These are phyloP conservation scores for Teleogryllus oceanicus DNA, from an alignment of 2,888 invertebrate species.

Conservation along the genomic window DNA sequence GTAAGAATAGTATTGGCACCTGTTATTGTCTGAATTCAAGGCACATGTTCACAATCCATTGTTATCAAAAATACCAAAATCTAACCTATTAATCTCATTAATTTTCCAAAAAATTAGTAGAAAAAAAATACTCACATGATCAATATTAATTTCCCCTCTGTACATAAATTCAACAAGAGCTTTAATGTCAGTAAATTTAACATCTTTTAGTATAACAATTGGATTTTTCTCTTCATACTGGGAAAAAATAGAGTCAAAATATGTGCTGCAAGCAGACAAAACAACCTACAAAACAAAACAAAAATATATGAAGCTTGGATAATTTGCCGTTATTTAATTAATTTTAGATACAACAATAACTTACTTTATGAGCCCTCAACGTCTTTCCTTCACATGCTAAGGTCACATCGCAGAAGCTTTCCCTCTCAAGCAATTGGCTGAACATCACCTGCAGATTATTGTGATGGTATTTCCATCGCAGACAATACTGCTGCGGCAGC, in stretches of 20 bases:
- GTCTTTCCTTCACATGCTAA: conserved; percentile 80
- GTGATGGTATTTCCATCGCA: conserved; percentile 91
- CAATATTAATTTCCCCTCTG: conserved; percentile 91
- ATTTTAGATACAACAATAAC: conserved; percentile 20
- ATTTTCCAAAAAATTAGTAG: conserved; percentile 41
- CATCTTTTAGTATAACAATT: conserved; percentile 83
- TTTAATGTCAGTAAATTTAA: conserved; percentile 83
- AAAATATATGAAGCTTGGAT: background rate
- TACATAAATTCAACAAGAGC: conserved; percentile 93
- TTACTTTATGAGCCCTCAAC: conserved; percentile 68
- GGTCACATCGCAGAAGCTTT: conserved; percentile 87
- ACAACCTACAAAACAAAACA: conserved; percentile 62
- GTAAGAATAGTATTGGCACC: background rate
- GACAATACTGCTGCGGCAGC: conserved; percentile 86
- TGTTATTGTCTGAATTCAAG: background rate
- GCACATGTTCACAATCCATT: background rate
- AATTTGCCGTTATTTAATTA: background rate
- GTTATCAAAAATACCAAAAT: background rate
- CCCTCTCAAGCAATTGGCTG: conserved; percentile 78
- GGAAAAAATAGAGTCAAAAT: conserved; percentile 82
- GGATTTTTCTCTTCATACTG: conserved; percentile 77
- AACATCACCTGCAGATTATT: conserved; percentile 87
- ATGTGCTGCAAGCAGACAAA: conserved; percentile 86
- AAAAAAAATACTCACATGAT: conserved; percentile 67
- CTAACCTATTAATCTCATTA: conserved; percentile 34